A percentile compares a stretch with the other conserved stretches of the same genome.
phyloP scores from a whole-genome alignment of 2,888 invertebrate genomes.

The Phragmatobia fuliginosa region DNA sequence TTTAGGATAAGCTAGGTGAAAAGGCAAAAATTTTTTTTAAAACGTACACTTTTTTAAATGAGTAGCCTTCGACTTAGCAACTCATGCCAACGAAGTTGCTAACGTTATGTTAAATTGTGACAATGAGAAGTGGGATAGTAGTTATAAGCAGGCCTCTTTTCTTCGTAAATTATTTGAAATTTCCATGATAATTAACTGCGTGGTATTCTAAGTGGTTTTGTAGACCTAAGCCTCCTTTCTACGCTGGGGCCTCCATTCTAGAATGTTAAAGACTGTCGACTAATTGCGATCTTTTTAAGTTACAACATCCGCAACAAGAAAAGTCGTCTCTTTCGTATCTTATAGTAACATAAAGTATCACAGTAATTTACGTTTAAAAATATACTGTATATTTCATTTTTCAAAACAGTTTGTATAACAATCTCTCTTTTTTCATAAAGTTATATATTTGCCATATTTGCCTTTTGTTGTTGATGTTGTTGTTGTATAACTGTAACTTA shows the following conservation, averaged over 20 bases:
- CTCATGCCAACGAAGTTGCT: not conserved
- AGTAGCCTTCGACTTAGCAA: not conserved
- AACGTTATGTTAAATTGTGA: not conserved
- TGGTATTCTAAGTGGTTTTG: too few species aligned
- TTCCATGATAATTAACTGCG: not conserved
- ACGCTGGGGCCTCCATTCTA: too few species aligned
- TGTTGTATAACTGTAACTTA: too few species aligned
- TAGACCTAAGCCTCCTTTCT: too few species aligned
- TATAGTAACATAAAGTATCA: not conserved
- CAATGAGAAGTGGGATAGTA: not conserved
- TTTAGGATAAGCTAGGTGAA: conserved; percentile 4
- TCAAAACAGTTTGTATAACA: not conserved
- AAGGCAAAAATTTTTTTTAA: not conserved
- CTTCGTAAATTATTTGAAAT: not conserved
- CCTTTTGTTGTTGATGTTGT: not conserved
- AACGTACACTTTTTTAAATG: not conserved
- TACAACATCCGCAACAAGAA: too few species aligned
- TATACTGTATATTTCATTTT: not conserved
- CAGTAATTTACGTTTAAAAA: not conserved
- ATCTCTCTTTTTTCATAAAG: not conserved
- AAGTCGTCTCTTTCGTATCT: not conserved
- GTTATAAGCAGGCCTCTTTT: not conserved
- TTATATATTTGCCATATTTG: not conserved
- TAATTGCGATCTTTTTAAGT: too few species aligned
- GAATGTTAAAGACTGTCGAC: too few species aligned